Conservation (phyloP, 2,888 invertebrate species). For the Drosophila merina region DNA sequence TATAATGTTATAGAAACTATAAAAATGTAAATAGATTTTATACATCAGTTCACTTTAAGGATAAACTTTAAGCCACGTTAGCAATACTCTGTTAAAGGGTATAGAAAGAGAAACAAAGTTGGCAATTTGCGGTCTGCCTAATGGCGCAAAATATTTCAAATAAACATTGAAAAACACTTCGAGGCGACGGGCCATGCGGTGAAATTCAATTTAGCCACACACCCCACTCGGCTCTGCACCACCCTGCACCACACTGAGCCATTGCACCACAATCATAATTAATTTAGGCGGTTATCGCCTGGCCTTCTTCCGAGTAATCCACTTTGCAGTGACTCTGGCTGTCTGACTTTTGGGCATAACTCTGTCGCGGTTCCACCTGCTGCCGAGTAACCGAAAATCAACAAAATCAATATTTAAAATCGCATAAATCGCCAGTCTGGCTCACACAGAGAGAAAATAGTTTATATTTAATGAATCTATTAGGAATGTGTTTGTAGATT, state of each 20-base stretch:
- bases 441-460: conserved; percentile 35
- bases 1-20: no score
- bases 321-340: conserved; percentile 25
- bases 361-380: conserved; percentile 59
- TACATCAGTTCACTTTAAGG: no score
- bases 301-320: conserved; percentile 48
- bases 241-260: conserved; percentile 17
- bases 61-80: no score
- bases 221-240: conserved; percentile 10
- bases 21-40: no score
- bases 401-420: conserved; percentile 84
- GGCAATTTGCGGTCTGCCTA: conserved; percentile 63
- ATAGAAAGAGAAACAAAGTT: conserved; percentile 36
- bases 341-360: conserved; percentile 6
- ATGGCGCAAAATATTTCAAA: conserved; percentile 75
- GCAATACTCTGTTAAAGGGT: not conserved
- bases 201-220: conserved; percentile 68
- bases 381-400: conserved; percentile 75
- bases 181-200: conserved; percentile 56
- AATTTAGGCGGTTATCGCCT: conserved; percentile 72
- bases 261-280: conserved; percentile 78
- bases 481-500: no score
- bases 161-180: conserved; percentile 77
- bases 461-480: not conserved
- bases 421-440: conserved; percentile 79